A percentile compares a stretch with the other conserved stretches of the same genome.
phyloP scores from a whole-genome alignment of 2,888 invertebrate genomes.

The Hypomecis atomaria region DNA sequence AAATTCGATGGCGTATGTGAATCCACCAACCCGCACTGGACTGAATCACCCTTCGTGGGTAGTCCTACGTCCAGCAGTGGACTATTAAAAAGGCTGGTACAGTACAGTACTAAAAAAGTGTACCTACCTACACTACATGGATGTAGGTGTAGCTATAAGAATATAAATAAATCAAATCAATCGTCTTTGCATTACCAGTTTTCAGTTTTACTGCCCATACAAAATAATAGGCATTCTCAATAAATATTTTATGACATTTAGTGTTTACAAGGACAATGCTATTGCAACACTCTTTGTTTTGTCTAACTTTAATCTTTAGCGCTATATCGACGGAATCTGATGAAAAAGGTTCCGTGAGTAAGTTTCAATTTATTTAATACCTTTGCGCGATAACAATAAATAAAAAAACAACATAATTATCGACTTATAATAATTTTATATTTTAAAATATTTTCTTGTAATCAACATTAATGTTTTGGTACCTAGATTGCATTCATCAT shows the following conservation, averaged over 20 bases:
- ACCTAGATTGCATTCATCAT: no score
- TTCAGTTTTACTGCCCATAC: conserved; percentile 1
- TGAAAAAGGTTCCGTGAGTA: conserved; percentile 28
- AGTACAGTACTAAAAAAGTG: background rate
- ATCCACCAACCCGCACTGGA: no score
- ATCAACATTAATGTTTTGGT: no score
- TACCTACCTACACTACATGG: background rate
- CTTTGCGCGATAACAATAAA: no score
- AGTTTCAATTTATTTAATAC: no score
- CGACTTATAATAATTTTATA: no score
- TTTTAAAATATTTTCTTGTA: no score
- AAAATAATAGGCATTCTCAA: background rate
- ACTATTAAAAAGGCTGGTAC: no score
- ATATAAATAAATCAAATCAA: background rate
- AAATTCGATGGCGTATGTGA: no score
- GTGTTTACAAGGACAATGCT: background rate
- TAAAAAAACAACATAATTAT: no score
- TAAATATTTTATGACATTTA: background rate
- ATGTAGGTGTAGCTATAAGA: background rate
- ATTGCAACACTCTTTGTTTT: conserved; percentile 2
- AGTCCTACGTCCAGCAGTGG: no score
- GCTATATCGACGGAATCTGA: background rate
- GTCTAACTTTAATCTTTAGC: background rate
- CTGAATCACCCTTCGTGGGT: no score
- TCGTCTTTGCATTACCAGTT: background rate